Conservation (phyloP, 1,140 invertebrate species). For the Orchestia grillus region DNA sequence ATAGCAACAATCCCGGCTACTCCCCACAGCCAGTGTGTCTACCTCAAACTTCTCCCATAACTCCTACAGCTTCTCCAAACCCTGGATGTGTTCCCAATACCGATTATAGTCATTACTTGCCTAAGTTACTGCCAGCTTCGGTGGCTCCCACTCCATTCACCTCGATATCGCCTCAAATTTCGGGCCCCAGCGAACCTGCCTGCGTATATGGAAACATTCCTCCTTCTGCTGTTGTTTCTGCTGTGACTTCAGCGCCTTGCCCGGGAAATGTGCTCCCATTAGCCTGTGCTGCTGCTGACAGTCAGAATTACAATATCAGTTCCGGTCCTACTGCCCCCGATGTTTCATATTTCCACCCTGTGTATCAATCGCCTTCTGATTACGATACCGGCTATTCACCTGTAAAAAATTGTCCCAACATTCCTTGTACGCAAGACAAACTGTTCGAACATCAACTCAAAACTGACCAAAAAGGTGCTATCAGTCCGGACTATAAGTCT, state of each 20-base stretch:
- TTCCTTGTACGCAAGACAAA: slow-evolving; percentile 29
- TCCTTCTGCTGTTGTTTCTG: not conserved
- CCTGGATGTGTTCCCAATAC: not conserved
- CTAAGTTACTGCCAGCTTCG: slow-evolving; percentile 14
- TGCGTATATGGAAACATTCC: not conserved
- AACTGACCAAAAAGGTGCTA: slow-evolving; percentile 83
- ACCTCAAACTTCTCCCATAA: slow-evolving; percentile 35
- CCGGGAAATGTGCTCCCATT: not conserved
- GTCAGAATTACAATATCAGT: not conserved
- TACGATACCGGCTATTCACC: not conserved
- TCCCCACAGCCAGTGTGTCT: slow-evolving; percentile 22
- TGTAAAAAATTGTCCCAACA: slow-evolving; percentile 16
- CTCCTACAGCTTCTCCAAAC: slow-evolving; percentile 44
- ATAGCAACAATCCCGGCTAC: slow-evolving; percentile 19
- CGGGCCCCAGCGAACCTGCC: not conserved
- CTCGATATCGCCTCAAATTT: not conserved
- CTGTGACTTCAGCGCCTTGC: not conserved
- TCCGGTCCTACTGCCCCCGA: not conserved
- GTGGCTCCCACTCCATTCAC: not conserved
- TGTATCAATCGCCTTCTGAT: slow-evolving; percentile 15
- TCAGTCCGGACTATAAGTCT: slow-evolving; percentile 82
- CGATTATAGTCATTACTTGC: slow-evolving; percentile 24
- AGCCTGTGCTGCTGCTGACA: not conserved
- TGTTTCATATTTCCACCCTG: not conserved
- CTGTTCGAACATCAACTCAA: slow-evolving; percentile 81